Base-by-base conservation (phyloP, 2,113 vertebrate genomes). In the Vimba vimba region DNA sequence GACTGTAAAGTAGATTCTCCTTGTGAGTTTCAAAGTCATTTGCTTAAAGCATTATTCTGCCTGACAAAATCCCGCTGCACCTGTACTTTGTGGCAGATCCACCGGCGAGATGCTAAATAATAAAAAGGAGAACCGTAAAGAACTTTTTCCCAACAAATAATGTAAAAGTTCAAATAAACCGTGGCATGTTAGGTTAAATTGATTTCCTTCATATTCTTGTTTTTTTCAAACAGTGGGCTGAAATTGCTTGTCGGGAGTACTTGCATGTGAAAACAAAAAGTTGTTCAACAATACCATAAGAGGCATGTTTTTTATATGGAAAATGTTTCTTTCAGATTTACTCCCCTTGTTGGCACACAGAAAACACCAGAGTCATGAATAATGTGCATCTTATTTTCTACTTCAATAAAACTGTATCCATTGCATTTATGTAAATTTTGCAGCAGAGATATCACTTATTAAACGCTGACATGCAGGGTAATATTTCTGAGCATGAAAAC, bases 191-290 rank as follows among this genome's bases (percentile, higher is more conserved):
- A 43, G 30, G 47, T 30, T 71, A 64, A 84, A 86, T 79, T 52
- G 45, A 79, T 85, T 87, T 62, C 12, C 52, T 79, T 57, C 36
- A n/a, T 19, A 55, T 82, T 52, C 55, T 79, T 66, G 17, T 21
- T 75, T 55, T 84, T 45, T 39, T 83, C 68, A 81, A 8, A 6
- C 75, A 60, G 36, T 55, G 50, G 57, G 30, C 78, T 83, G 33
- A n/a, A 84, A 89, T 84, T 76, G 71, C 76, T 86, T 86, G 77
- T 89, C 62, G 55, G n/a, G 81, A 71, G 30, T 66, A 76, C 78
- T 78, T 85, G 81, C 66, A 81, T n/a, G 43, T 86, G 39, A 52
- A 55, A 77, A 66, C 77, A 81, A 52, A 77, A n/a, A 80, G 69
- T 23, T 74, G 68, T 87, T 86, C 45, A 62, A 25, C 25, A 11